Conservation (phyloP, 2,888 invertebrate species). For the Amiota mariae region DNA sequence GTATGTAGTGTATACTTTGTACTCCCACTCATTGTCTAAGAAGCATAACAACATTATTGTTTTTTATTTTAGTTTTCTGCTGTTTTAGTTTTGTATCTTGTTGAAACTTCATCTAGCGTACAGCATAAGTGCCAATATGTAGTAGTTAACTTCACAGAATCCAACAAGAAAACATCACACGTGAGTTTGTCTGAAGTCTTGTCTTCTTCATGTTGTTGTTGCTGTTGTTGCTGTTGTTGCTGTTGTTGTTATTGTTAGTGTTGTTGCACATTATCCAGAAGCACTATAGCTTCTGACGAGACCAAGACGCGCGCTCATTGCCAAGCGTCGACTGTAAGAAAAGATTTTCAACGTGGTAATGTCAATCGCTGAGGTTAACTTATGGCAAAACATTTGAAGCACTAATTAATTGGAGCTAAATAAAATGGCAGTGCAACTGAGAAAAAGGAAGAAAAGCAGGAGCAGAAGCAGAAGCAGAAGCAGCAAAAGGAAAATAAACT, state of each 20-base stretch:
- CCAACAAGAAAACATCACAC: slow-evolving; percentile 28
- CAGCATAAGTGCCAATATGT: slow-evolving; percentile 28
- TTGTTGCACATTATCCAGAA: slow-evolving; percentile 44
- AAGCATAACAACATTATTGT: not conserved
- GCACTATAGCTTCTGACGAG: slow-evolving; percentile 27
- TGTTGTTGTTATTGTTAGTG: slow-evolving; percentile 14
- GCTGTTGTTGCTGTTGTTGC: not conserved
- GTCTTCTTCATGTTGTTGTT: slow-evolving; percentile 37
- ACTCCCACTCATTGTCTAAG: slow-evolving; percentile 1
- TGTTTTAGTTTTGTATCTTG: not conserved
- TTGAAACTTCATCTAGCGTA: not conserved
- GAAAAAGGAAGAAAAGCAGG: slow-evolving; percentile 55
- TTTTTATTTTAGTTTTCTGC: too few species aligned
- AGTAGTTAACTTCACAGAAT: slow-evolving; percentile 31
- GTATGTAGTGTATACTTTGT: not conserved
- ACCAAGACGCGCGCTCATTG: not conserved
- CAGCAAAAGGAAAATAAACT: slow-evolving; percentile 34
- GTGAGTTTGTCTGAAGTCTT: slow-evolving; percentile 12
- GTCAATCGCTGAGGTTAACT: slow-evolving; percentile 70
- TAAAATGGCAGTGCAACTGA: slow-evolving; percentile 63
- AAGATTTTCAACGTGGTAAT: slow-evolving; percentile 61
- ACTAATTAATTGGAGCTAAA: slow-evolving; percentile 74
- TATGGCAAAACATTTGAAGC: slow-evolving; percentile 74
- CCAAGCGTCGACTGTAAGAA: slow-evolving; percentile 25
- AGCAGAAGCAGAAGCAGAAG: slow-evolving; percentile 48